phyloP scores from a whole-genome alignment of 1,140 invertebrate species.

The Drosophila varians region DNA sequence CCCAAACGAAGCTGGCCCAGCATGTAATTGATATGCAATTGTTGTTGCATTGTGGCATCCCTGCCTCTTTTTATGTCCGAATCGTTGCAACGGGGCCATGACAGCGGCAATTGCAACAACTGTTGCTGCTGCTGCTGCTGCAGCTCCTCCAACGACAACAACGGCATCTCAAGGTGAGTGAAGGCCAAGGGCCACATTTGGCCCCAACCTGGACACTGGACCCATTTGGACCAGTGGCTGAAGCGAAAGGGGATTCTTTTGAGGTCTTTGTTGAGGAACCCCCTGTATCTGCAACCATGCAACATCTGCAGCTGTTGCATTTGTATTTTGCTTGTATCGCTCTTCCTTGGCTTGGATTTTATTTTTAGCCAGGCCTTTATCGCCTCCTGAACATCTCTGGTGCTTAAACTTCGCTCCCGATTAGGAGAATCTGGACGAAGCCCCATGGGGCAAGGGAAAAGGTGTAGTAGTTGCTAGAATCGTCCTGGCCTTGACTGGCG shows the following conservation, averaged over 20 bases:
- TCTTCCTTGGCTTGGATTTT: conserved; percentile 33
- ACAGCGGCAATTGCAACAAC: conserved; percentile 33
- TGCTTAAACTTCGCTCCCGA: conserved; percentile 50
- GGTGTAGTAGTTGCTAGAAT: conserved; percentile 16
- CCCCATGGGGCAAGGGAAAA: not conserved
- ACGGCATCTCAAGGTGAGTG: conserved; percentile 83
- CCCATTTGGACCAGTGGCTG: conserved; percentile 8
- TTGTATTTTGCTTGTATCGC: conserved; percentile 16
- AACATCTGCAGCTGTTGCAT: conserved; percentile 24
- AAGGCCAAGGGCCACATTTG: conserved; percentile 83
- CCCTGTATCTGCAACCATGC: not conserved
- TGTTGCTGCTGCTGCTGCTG: conserved; percentile 11
- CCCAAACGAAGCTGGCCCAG: conserved; percentile 25
- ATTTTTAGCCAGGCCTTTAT: conserved; percentile 52
- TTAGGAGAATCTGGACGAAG: conserved; percentile 32
- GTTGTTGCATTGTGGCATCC: conserved; percentile 36
- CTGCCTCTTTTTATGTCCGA: conserved; percentile 20
- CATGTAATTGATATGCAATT: conserved; percentile 60
- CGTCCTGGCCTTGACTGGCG: conserved; percentile 31
- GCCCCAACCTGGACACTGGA: conserved; percentile 30
- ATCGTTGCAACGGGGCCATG: conserved; percentile 36
- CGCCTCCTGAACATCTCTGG: conserved; percentile 24
- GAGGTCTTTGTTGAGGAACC: not conserved
- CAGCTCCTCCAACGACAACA: conserved; percentile 23
- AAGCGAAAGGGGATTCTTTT: not conserved